Evolutionary conservation across 2,888 invertebrate species (phyloP), one percentile per base, ranked within the genome.

Genomic region (Drosophila merina): DNA sequence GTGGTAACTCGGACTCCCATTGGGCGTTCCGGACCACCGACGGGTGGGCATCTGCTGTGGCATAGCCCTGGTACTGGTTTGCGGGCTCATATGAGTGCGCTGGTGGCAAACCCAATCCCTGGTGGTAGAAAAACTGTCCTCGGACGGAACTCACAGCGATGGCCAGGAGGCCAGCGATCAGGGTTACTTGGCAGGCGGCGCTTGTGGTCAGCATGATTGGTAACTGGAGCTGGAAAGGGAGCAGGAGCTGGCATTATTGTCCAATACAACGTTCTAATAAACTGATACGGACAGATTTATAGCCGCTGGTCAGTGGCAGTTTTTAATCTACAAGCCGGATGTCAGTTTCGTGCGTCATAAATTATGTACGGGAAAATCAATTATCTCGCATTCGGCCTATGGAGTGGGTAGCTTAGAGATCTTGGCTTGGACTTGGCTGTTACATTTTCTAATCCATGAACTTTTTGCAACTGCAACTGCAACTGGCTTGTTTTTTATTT

Each of bases 11-110:
- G 0, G 96, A 93, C 86, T 97, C 96, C 81, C 94, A 93, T 0
- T 94, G 94, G 0, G 96, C 94, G 85, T 96, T 96, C 14, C 93
- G 92, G 31, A 96, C 93, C 0, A 96, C 96, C 0, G 95, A 95
- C 4, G 94, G 95, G 90, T 96, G 96, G 0, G 95, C 93, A 1
- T 93, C 75, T 3, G 89, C 86, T 7, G 85, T 79, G 55, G 76
- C 83, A 67, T 80, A 87, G 7, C 84, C 89, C 7, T 75, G 84
- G 47, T 86, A 88, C n/a, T 59, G 79, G 1, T 81, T 67, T 45
- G 67, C 75, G 0, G 73, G 75, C 31, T 68, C 75, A 49, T 44
- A 81, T 0, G 57, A 33, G 6, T 51, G 49, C 1, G 60, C 44
- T 4, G 36, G 30, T 0, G 82, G 64, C 30, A 79, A 9, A 7